These are phyloP conservation scores for Aspidiotus destructor DNA, from an alignment of 2,888 invertebrate species.

Conservation along the genomic window DNA sequence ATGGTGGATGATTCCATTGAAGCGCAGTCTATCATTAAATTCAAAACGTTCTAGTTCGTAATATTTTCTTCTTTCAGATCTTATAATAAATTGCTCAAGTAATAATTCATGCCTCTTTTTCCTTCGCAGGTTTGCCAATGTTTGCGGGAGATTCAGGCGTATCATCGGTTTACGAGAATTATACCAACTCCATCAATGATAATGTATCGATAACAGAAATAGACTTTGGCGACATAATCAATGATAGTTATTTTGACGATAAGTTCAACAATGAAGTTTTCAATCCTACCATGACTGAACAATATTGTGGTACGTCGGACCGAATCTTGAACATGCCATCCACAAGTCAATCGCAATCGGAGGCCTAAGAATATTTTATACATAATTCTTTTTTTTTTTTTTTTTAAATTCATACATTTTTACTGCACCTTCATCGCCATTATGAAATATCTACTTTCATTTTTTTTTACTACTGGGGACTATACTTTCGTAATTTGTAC, in stretches of 20 bases:
- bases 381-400: too few relatives aligned
- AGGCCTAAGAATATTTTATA: conserved; percentile 10
- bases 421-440: too few relatives aligned
- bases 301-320: conserved; percentile 2
- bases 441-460: too few relatives aligned
- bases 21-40: conserved; percentile 15
- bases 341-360: conserved; percentile 22
- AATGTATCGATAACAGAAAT: conserved; percentile 33
- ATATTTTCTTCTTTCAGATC: conserved; percentile 2
- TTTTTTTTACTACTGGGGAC: too few relatives aligned
- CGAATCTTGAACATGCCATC: conserved; percentile 10
- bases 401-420: too few relatives aligned
- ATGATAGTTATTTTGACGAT: conserved; percentile 16
- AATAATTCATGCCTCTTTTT: background rate
- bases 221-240: conserved; percentile 28
- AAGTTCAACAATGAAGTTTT: conserved; percentile 22
- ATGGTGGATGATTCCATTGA: conserved; percentile 29
- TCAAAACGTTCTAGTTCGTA: conserved; percentile 20
- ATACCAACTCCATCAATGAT: conserved; percentile 32
- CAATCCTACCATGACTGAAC: conserved; percentile 15
- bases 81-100: background rate
- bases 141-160: conserved; percentile 24
- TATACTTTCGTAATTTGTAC: too few relatives aligned
- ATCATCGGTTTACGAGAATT: conserved; percentile 31
- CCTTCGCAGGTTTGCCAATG: conserved; percentile 31